Evolutionary conservation across 2,113 vertebrate species (phyloP), one percentile per base, ranked within the genome.

Genomic region (Sigmodon hispidus): DNA sequence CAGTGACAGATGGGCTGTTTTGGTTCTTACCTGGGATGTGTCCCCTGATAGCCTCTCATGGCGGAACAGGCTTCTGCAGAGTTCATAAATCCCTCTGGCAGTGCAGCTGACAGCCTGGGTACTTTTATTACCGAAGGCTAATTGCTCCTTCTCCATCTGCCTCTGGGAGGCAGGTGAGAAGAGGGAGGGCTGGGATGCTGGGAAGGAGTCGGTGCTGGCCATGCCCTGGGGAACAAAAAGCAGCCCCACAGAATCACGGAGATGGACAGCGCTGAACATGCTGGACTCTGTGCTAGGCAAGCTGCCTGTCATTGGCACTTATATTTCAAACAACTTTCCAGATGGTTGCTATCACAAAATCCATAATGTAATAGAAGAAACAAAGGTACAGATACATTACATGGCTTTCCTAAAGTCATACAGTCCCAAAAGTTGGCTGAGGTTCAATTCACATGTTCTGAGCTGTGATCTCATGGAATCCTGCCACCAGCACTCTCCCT

Each of bases 61-160:
- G 73, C 81, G 0, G 80, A 1, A 2, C 87, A 15, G 31, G 92
- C 91, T 89, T 84, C 89, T 1, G 3, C 43, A 19, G 89, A 91
- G 97, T 96, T 87, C 93, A 92, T 96, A 93, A 96, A 97, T 92
- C 31, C 94, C 94, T 63, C 55, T 24, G 52, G 92, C 81, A 92
- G 94, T 76, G 88, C 55, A 0, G 90, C 79, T 36, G 83, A 67
- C 7, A 11, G 95, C n/a, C 73, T 4, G 69, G 11, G 75, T 19
- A 12, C 90, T 92, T 91, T 90, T 70, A 94, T 90, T 83, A 73
- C 70, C 0, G 29, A 61, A 26, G 81, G 87, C 93, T 96, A 96
- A 97, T 97, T 94, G 90, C 77, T 87, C 76, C 61, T 0, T 89
- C 90, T 95, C 88, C 0, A 2, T 43, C 3, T 69, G 93, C 85